Evolutionary conservation across 2,888 invertebrate species (phyloP), one percentile per base, ranked within the genome.

Genomic region (Meghimatium bilineatum): DNA sequence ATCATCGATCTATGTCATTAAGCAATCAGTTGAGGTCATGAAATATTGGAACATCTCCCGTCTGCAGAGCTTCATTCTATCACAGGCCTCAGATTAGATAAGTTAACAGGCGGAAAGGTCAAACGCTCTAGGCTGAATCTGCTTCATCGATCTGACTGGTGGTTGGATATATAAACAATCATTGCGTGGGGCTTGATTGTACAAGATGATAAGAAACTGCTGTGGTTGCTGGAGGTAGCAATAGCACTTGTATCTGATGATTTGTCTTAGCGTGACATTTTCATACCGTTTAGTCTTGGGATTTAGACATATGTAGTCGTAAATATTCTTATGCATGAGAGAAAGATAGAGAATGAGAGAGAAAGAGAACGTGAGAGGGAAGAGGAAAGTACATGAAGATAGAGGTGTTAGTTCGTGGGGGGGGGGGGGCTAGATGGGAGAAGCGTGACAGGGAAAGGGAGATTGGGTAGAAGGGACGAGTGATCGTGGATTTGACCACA

Each of bases 21-120:
- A 23, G 36, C 23, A 38, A 69, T 69, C 69, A 17, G 36, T 36
- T 36, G 20, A 2, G 36, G 23, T 5, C 23, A 34, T 8, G 69
- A 34, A 69, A 20, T 69, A 3, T 6, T 23, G 10, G 23, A 34
- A 38, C 6, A 36, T 20, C 36, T 23, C 10, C 23, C 10, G 69
- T 38, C 38, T 29, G 36, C 5, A 23, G 20, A 38, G 12, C 36
- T 5, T 36, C 69, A 34, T 3, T 12, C 23, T 20, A 38, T 69
- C 69, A 36, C 69, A 69, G 12, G 36, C 36, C 36, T 10, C 36
- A 20, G 23, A 69, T 69, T 69, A 69, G 36, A 67, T 69, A 8
- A 26, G 14, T 34, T 69, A 38, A 69, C 69, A 69, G 23, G 1
- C 69, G 69, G 26, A 69, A 69, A 69, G 69, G 69, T 69, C 69